phyloP scores from a whole-genome alignment of 2,113 vertebrate species.

The Scopus umbretta region DNA sequence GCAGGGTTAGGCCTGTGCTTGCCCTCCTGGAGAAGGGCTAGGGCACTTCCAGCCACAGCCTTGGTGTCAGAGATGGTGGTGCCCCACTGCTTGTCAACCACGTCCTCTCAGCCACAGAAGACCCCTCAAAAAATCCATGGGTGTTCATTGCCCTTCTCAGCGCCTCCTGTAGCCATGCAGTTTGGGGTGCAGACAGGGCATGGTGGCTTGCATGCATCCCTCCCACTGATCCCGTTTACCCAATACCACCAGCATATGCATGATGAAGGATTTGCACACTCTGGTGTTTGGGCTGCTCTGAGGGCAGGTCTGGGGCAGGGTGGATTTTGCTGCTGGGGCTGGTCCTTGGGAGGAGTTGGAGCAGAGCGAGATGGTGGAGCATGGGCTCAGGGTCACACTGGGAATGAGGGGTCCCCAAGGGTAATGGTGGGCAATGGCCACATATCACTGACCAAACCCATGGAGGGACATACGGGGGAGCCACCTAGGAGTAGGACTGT shows the following conservation, averaged over 20 bases:
- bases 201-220: neutral
- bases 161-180: too few species aligned
- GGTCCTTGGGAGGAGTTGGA: neutral
- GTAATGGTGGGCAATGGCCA: neutral
- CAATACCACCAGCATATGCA: rapidly evolving
- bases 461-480: too few species aligned
- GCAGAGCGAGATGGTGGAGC: neutral
- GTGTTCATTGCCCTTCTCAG: neutral
- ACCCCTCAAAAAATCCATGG: neutral
- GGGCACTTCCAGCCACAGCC: neutral
- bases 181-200: neutral
- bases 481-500: neutral
- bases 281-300: neutral
- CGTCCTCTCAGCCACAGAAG: neutral
- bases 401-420: neutral
- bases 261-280: neutral
- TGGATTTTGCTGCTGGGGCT: neutral
- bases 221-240: neutral
- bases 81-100: neutral
- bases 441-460: neutral
- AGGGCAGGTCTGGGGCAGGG: neutral
- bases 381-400: neutral
- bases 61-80: neutral
- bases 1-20: neutral
- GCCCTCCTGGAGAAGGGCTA: neutral